phyloP scores from a whole-genome alignment of 2,888 invertebrate species.

The Allacma fusca region DNA sequence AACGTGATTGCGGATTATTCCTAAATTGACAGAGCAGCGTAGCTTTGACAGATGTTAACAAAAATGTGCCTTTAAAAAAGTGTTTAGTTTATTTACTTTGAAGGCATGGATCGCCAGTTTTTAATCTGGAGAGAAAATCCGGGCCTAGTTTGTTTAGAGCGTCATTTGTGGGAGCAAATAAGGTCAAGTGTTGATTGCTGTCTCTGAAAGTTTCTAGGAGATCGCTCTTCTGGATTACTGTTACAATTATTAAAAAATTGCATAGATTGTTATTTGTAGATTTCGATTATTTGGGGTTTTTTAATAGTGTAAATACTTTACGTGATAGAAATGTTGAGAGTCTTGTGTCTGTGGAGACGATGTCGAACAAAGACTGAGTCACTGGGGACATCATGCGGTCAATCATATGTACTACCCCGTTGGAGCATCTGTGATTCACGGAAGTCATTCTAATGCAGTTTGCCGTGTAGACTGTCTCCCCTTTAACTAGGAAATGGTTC shows the following conservation, averaged over 20 bases:
- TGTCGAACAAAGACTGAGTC: conserved; percentile 68
- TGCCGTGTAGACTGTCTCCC: conserved; percentile 69
- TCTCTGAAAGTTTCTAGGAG: conserved; percentile 69
- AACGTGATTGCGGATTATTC: conserved; percentile 74
- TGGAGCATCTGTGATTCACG: conserved; percentile 71
- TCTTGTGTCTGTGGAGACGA: conserved; percentile 70
- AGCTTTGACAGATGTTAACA: not conserved
- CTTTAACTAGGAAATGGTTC: conserved; percentile 69
- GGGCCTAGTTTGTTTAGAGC: conserved; percentile 71
- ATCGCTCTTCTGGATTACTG: conserved; percentile 71
- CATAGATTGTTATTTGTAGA: too few relatives aligned
- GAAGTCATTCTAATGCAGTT: conserved; percentile 74
- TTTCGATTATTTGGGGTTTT: too few relatives aligned
- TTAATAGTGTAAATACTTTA: conserved; percentile 53
- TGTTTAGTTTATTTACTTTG: conserved; percentile 66
- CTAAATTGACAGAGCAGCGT: conserved; percentile 64
- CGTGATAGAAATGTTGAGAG: conserved; percentile 69
- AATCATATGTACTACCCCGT: conserved; percentile 74
- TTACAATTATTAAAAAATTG: too few relatives aligned
- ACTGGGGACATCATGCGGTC: conserved; percentile 71
- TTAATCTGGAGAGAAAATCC: conserved; percentile 67
- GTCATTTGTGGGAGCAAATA: conserved; percentile 72
- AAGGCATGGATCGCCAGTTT: conserved; percentile 71
- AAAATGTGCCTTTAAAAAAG: not conserved
- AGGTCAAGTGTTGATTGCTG: conserved; percentile 66